A percentile compares a stretch with the other conserved stretches of the same genome.
phyloP scores from a whole-genome alignment of 2,113 vertebrate genomes.

The Speoplatyrhinus poulsoni region DNA sequence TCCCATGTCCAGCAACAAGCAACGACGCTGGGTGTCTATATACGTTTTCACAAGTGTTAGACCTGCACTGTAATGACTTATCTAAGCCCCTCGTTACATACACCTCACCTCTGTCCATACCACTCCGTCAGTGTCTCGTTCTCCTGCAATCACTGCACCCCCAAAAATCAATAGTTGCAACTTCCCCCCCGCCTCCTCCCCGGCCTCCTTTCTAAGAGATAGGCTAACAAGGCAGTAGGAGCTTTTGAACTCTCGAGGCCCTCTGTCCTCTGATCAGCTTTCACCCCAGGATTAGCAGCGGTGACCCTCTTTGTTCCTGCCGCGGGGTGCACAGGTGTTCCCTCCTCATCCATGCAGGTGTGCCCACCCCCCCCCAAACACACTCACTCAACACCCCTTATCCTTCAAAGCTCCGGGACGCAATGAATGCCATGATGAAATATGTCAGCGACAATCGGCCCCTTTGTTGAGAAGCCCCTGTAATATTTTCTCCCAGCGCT shows the following conservation, averaged over 20 bases:
- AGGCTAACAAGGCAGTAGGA: slow-evolving; percentile 41
- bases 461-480: slow-evolving; percentile 49
- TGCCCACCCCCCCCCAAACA: slow-evolving; percentile 44
- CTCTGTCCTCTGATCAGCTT: slow-evolving; percentile 69
- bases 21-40: slow-evolving; percentile 34
- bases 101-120: slow-evolving; percentile 25
- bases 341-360: slow-evolving; percentile 75
- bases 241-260: slow-evolving; percentile 50
- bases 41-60: slow-evolving; percentile 28
- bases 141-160: slow-evolving; percentile 30
- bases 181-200: slow-evolving; percentile 7
- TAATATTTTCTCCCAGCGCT: slow-evolving; percentile 41
- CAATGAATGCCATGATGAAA: slow-evolving; percentile 69
- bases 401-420: slow-evolving; percentile 64
- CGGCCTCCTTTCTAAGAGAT: slow-evolving; percentile 24
- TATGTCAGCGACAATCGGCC: slow-evolving; percentile 61
- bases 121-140: slow-evolving; percentile 38
- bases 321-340: slow-evolving; percentile 79
- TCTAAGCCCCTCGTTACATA: slow-evolving; percentile 2
- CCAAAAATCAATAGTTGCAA: slow-evolving; percentile 58
- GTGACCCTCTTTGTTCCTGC: slow-evolving; percentile 59
- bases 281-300: slow-evolving; percentile 60
- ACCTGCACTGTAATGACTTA: slow-evolving; percentile 24
- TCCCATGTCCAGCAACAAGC: slow-evolving; percentile 57
- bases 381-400: slow-evolving; percentile 61